Percentiles rank a stretch among this genome's conserved stretches.
These are phyloP conservation scores for Mus caroli DNA, from an alignment of 2,797 vertebrate species.

Conservation along the genomic window DNA sequence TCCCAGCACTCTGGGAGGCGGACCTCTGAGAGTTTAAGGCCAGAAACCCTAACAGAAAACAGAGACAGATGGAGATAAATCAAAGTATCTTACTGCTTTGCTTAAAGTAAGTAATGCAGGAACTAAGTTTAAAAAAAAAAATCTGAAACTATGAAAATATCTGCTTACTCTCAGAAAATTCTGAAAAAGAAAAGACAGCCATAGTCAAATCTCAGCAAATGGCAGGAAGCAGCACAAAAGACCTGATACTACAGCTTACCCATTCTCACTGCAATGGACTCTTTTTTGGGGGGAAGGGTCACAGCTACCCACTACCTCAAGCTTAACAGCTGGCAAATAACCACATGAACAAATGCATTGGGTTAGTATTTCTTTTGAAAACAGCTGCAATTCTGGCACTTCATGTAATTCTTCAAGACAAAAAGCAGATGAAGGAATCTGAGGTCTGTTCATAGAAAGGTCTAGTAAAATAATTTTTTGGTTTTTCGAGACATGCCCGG, in stretches of 20 bases:
- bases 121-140: neutral
- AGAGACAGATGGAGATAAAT: neutral
- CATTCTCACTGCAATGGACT: neutral
- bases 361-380: conserved; percentile 46
- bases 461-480: neutral
- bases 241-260: neutral
- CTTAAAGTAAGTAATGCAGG: conserved; percentile 21
- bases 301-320: neutral
- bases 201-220: conserved; percentile 13
- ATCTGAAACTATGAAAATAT: neutral
- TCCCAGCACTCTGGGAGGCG: neutral
- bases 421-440: conserved; percentile 14
- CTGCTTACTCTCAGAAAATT: neutral
- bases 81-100: neutral
- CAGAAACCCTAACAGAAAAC: neutral
- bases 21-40: neutral
- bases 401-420: conserved; percentile 23
- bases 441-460: neutral
- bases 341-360: neutral
- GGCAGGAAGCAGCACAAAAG: neutral
- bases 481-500: too few species aligned
- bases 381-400: conserved; percentile 43
- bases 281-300: neutral
- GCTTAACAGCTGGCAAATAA: neutral
- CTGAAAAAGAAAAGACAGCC: conserved; percentile 13